Evolutionary conservation across 2,113 vertebrate species (phyloP).

Genomic region (Proterorhinus semilunaris): DNA sequence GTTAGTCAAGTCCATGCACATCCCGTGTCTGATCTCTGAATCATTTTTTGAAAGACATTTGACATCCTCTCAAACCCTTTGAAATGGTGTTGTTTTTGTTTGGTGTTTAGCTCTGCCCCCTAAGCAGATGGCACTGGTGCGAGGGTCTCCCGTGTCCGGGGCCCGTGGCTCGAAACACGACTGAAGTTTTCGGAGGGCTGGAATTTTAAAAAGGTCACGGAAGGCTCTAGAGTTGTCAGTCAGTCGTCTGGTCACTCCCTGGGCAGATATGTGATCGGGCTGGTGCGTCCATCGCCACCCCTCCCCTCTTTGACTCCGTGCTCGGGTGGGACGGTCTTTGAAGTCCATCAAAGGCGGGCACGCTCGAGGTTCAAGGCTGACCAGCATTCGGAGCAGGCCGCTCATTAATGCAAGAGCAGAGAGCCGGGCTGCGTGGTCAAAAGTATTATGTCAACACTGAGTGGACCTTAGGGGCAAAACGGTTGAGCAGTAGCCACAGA

Average conservation of each 20-base stretch:
- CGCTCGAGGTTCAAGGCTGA: conserved; percentile 56
- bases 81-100: conserved; percentile 50
- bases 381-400: conserved; percentile 40
- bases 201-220: conserved; percentile 72
- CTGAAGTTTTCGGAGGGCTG: conserved; percentile 46
- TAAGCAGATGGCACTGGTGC: conserved; percentile 60
- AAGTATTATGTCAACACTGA: conserved; percentile 48
- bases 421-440: conserved; percentile 26
- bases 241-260: conserved; percentile 59
- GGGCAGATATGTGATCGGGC: conserved; percentile 62
- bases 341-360: conserved; percentile 64
- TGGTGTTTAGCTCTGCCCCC: conserved; percentile 59
- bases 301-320: conserved; percentile 36
- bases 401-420: conserved; percentile 63
- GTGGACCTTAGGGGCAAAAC: conserved; percentile 12
- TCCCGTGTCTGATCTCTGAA: not conserved
- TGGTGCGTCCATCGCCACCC: conserved; percentile 59
- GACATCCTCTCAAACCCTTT: conserved; percentile 22
- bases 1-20: not conserved
- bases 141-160: conserved; percentile 54
- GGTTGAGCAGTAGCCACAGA: not conserved
- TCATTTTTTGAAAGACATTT: not conserved
- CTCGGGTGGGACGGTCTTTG: conserved; percentile 65
- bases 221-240: conserved; percentile 66
- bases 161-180: conserved; percentile 47